Conservation (phyloP, 2,113 vertebrate species). For the Chaenocephalus aceratus region DNA sequence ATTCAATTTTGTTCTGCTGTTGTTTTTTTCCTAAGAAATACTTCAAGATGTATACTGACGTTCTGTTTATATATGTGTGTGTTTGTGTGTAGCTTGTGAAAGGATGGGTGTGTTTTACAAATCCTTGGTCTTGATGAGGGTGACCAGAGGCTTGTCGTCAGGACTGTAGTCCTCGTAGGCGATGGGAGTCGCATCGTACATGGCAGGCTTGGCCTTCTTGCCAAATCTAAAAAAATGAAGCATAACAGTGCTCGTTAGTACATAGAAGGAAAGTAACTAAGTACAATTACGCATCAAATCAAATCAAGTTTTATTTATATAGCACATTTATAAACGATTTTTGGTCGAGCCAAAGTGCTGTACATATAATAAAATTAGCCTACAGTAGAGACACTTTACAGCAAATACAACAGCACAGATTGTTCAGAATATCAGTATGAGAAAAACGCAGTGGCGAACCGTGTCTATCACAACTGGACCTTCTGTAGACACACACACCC, state of each 20-base stretch:
- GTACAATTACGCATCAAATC: too few species aligned
- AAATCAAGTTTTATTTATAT: too few species aligned
- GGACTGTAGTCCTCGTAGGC: conserved; percentile 98
- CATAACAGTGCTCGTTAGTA: background rate
- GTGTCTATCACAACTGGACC: too few species aligned
- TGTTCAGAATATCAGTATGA: too few species aligned
- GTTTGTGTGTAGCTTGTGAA: background rate
- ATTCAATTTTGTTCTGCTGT: conserved; percentile 69
- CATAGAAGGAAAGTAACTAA: too few species aligned
- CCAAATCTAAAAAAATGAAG: conserved; percentile 89
- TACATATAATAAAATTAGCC: too few species aligned
- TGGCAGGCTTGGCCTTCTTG: conserved; percentile 96
- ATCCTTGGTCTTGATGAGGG: conserved; percentile 99
- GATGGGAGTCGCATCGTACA: conserved; percentile 97
- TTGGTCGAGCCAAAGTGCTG: too few species aligned
- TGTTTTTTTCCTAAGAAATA: conserved; percentile 69
- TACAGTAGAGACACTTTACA: too few species aligned
- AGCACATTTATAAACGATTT: too few species aligned
- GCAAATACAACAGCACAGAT: too few species aligned
- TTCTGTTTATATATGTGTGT: conserved; percentile 22
- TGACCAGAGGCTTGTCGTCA: conserved; percentile 97
- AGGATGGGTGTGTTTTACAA: conserved; percentile 86
- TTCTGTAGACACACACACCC: too few species aligned
- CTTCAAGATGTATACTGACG: conserved; percentile 48
- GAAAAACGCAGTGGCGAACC: too few species aligned